These are phyloP conservation scores for Prinia subflava DNA, from an alignment of 2,113 vertebrate genomes.

Conservation along the genomic window DNA sequence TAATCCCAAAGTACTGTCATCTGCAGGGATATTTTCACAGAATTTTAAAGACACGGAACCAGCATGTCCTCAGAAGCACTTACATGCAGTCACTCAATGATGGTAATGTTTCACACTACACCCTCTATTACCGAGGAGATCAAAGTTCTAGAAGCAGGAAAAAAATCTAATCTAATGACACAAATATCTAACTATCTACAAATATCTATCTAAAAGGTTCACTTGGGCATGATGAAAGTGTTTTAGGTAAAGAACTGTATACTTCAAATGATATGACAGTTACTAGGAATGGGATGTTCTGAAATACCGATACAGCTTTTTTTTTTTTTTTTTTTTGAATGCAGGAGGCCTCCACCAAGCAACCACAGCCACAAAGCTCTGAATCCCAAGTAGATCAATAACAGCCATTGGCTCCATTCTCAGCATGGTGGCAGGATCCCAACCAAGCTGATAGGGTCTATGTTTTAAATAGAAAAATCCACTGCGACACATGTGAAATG, in stretches of 20 bases:
- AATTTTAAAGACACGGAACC: neutral
- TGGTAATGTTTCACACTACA: neutral
- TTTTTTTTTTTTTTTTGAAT: neutral
- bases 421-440: neutral
- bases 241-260: neutral
- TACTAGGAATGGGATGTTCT: neutral
- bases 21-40: neutral
- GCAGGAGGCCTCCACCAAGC: neutral
- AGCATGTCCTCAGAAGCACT: neutral
- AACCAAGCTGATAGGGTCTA: neutral
- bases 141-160: neutral
- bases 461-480: neutral
- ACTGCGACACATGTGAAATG: neutral
- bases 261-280: neutral
- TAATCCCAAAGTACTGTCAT: neutral
- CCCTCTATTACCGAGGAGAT: neutral
- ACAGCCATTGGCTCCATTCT: neutral
- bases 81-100: fast-evolving
- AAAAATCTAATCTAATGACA: neutral
- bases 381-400: neutral
- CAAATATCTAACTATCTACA: neutral
- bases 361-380: neutral
- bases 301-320: neutral
- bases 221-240: neutral
- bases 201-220: neutral